These are phyloP conservation scores for Zaprionus africanus DNA, from an alignment of 1,140 invertebrate genomes.

Conservation along the genomic window DNA sequence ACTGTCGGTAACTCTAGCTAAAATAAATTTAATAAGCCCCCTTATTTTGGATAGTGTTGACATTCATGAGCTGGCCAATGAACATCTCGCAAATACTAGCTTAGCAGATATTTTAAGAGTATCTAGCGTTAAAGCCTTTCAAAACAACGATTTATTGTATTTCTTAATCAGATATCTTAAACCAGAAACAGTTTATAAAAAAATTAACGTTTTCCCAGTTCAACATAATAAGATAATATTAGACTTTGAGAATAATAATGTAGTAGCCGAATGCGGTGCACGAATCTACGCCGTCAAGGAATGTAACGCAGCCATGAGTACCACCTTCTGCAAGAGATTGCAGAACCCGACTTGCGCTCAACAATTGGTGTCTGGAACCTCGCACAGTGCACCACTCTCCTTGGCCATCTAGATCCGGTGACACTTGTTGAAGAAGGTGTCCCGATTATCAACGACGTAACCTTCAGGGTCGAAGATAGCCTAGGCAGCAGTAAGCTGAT, in stretches of 20 bases:
- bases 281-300: slow-evolving; percentile 12
- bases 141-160: slow-evolving; percentile 10
- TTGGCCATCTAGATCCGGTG: slow-evolving; percentile 22
- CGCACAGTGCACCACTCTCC: slow-evolving; percentile 13
- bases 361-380: slow-evolving; percentile 32
- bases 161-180: slow-evolving; percentile 15
- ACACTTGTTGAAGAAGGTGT: slow-evolving; percentile 17
- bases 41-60: slow-evolving; percentile 18
- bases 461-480: slow-evolving; percentile 9
- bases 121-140: slow-evolving; percentile 4
- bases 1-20: slow-evolving; percentile 23
- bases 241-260: slow-evolving; percentile 17
- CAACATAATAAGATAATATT: slow-evolving; percentile 33
- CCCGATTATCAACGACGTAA: slow-evolving; percentile 19
- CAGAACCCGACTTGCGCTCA: slow-evolving; percentile 19
- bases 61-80: slow-evolving; percentile 20
- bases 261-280: slow-evolving; percentile 21
- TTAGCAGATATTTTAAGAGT: slow-evolving; percentile 14
- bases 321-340: slow-evolving; percentile 18
- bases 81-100: no score
- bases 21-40: slow-evolving; percentile 28
- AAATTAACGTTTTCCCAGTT: slow-evolving; percentile 26
- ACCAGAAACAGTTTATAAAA: slow-evolving; percentile 9
- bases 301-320: slow-evolving; percentile 19
- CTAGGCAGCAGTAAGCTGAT: slow-evolving; percentile 7